Conservation (phyloP, 2,113 vertebrate species). For the Tetraodon nigroviridis region DNA sequence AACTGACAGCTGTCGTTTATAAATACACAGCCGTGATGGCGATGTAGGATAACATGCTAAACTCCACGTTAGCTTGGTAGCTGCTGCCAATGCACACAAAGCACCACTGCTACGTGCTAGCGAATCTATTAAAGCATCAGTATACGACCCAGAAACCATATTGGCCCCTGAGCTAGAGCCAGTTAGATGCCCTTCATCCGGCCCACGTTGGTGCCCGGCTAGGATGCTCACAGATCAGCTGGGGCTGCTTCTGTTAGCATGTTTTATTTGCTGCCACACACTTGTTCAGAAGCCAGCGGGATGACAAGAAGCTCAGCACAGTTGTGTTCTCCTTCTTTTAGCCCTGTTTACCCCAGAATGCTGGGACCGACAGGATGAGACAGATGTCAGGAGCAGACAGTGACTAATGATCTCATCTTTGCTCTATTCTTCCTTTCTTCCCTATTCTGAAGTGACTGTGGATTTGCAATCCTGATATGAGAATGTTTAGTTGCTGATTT, state of each 20-base stretch:
- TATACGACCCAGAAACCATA: no score
- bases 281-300: neutral
- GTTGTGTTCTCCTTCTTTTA: neutral
- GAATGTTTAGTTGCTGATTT: neutral
- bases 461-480: no score
- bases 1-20: slow-evolving; percentile 2
- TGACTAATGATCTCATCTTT: neutral
- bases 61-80: slow-evolving; percentile 14
- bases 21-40: slow-evolving; percentile 41
- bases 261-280: slow-evolving; percentile 39
- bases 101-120: slow-evolving; percentile 1
- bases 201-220: neutral
- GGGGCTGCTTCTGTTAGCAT: slow-evolving; percentile 20
- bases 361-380: no score
- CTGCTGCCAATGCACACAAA: neutral
- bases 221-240: neutral
- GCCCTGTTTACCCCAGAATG: no score
- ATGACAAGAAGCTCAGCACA: neutral
- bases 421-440: neutral
- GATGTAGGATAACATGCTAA: slow-evolving; percentile 17
- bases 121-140: neutral
- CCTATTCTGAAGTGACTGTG: no score
- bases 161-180: no score
- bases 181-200: no score
- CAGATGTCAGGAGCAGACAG: neutral